phyloP scores from a whole-genome alignment of 2,797 vertebrate species.

The Phrynocephalus forsythii region DNA sequence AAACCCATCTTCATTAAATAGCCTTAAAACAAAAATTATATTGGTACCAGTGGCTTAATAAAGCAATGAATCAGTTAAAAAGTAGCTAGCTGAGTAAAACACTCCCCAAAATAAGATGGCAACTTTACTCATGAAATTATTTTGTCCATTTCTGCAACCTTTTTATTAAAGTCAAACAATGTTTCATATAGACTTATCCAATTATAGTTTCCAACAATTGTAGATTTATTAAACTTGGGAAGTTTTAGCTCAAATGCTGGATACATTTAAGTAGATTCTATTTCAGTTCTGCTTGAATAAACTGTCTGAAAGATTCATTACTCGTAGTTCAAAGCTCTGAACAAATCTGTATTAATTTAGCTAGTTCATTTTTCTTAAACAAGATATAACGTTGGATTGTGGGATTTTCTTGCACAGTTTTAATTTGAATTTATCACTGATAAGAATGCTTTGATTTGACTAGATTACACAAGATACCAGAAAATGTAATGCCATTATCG shows the following conservation, averaged over 20 bases:
- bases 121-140: slow-evolving; percentile 9
- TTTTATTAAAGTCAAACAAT: slow-evolving; percentile 13
- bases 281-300: slow-evolving; percentile 67
- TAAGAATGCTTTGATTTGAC: slow-evolving; percentile 12
- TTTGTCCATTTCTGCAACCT: neutral
- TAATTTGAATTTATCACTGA: slow-evolving; percentile 45
- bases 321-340: slow-evolving; percentile 46
- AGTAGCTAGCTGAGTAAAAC: neutral
- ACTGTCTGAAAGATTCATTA: slow-evolving; percentile 63
- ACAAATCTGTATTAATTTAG: slow-evolving; percentile 56
- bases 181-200: slow-evolving; percentile 32
- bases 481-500: slow-evolving; percentile 30
- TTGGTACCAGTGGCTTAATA: slow-evolving; percentile 19
- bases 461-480: slow-evolving; percentile 31
- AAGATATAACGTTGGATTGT: neutral
- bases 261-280: slow-evolving; percentile 50
- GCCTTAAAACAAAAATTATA: neutral
- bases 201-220: slow-evolving; percentile 48
- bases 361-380: slow-evolving; percentile 55
- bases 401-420: slow-evolving; percentile 32
- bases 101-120: neutral
- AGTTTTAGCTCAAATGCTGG: slow-evolving; percentile 58
- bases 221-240: slow-evolving; percentile 55
- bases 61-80: slow-evolving; percentile 17
- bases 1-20: slow-evolving; percentile 11